Evolutionary conservation across 2,888 invertebrate genomes (phyloP), one percentile per base, ranked within the genome.

Genomic region (Volucella zonaria): DNA sequence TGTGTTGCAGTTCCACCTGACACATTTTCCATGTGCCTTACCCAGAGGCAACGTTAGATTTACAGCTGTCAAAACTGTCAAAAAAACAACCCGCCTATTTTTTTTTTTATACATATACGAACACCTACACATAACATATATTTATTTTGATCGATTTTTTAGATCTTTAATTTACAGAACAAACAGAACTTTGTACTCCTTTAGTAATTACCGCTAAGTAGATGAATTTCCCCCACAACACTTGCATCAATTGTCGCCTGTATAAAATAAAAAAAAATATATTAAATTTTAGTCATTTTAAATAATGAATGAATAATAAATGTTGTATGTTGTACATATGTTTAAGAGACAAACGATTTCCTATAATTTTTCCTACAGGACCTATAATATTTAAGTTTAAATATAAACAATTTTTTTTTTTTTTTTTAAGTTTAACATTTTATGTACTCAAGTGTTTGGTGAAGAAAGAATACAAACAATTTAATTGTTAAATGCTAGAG

Each of bases 1-100:
- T 95, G 95, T 88, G 94, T 95, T 1, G 96, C 96, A 0, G 92
- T 96, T 10, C 95, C 95, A 0, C 95, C 95, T 47, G 95, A 95
- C 76, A 94, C 95, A 0, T 95, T 94, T 89, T 93, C 93, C 68
- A 89, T 96, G 15, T 92, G 93, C 87, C 90, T 95, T 59, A 91
- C 93, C 67, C 93, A 93, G 1, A 92, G 94, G 88, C 18, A 67
- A 15, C 82, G 58, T 61, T 75, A 59, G 12, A 54, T 14, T 61
- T 8, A 10, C 8, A 23, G n/a, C 42, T 14, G 18, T 10, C 12
- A 11, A 15, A 52, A 42, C 43, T 10, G n/a, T 40, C 40, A 70
- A 42, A 23, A n/a, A 23, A n/a, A 61, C 18, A 14, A 42, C 42
- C 61, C 38, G 31, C 58, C 58, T 49, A 40, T 49, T 31, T 49